Conservation (phyloP, 2,888 invertebrate genomes). For the Eurytoma californica region DNA sequence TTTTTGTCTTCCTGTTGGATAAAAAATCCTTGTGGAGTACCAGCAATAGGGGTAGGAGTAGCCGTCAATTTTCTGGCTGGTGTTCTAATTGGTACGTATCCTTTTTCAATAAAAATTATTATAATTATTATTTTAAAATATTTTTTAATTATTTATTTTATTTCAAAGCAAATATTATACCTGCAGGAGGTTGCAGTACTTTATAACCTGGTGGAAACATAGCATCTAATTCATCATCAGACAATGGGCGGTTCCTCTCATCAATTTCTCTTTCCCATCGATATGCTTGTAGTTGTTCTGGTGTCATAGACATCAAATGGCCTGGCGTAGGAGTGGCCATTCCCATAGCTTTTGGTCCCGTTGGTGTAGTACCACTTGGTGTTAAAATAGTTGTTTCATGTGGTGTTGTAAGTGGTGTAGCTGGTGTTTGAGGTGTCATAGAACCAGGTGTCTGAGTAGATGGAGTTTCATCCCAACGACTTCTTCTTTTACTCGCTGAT, state of each 20-base stretch:
- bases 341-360: conserved; percentile 97
- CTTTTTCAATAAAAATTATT: conserved; percentile 67
- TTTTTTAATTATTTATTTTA: neutral
- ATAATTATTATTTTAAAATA: neutral
- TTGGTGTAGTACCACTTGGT: conserved; percentile 82
- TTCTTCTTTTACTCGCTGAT: conserved; percentile 94
- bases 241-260: conserved; percentile 95
- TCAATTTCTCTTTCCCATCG: conserved; percentile 99
- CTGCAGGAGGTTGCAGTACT: conserved; percentile 95
- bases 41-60: conserved; percentile 97
- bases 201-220: conserved; percentile 99
- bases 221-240: conserved; percentile 97
- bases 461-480: conserved; percentile 99
- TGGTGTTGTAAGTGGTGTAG: conserved; percentile 85
- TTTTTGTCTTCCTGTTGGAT: conserved; percentile 93
- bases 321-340: conserved; percentile 99
- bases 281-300: conserved; percentile 98
- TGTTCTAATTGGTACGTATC: conserved; percentile 96
- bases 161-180: conserved; percentile 69
- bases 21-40: conserved; percentile 94
- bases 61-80: conserved; percentile 98
- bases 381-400: conserved; percentile 83
- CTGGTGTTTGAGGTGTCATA: conserved; percentile 86
- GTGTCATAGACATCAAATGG: conserved; percentile 98
- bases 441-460: conserved; percentile 82